A percentile compares a stretch with the other conserved stretches of the same genome.
Evolutionary conservation across 2,113 vertebrate genomes (phyloP).

Genomic region (Python bivittatus): DNA sequence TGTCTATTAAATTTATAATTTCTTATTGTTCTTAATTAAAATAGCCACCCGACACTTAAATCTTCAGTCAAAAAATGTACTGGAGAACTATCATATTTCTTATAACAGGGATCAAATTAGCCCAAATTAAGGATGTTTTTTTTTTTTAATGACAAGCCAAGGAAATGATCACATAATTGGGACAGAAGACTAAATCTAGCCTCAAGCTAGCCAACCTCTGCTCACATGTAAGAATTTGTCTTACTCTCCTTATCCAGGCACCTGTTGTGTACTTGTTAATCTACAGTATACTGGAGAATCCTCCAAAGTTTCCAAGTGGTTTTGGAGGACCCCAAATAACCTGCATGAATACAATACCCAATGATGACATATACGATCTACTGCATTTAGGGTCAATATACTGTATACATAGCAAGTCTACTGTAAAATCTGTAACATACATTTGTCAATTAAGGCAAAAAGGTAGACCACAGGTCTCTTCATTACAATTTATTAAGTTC

Average conservation of each 20-base stretch:
- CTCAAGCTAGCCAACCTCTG: not conserved
- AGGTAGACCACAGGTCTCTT: conserved; percentile 13
- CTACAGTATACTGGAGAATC: not conserved
- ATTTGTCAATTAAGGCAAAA: conserved; percentile 14
- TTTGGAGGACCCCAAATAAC: not conserved
- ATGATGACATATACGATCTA: not conserved
- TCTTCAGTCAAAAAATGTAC: not conserved
- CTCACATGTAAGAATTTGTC: not conserved
- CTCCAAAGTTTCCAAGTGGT: not conserved
- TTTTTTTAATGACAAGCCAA: not conserved
- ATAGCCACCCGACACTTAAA: not conserved
- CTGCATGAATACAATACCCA: not conserved
- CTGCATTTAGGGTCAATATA: not conserved
- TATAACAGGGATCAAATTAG: not conserved
- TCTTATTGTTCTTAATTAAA: not conserved
- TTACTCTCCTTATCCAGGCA: not conserved
- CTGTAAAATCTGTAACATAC: conserved; percentile 20
- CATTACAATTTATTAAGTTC: conserved; percentile 68
- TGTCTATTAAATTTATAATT: not conserved
- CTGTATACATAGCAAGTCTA: not conserved
- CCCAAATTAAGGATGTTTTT: not conserved
- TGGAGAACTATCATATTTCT: not conserved
- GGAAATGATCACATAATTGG: not conserved
- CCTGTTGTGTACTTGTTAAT: not conserved
- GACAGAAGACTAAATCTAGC: not conserved